Evolutionary conservation across 2,888 invertebrate species (phyloP), one percentile per base, ranked within the genome.

Genomic region (Celastrina argiolus): DNA sequence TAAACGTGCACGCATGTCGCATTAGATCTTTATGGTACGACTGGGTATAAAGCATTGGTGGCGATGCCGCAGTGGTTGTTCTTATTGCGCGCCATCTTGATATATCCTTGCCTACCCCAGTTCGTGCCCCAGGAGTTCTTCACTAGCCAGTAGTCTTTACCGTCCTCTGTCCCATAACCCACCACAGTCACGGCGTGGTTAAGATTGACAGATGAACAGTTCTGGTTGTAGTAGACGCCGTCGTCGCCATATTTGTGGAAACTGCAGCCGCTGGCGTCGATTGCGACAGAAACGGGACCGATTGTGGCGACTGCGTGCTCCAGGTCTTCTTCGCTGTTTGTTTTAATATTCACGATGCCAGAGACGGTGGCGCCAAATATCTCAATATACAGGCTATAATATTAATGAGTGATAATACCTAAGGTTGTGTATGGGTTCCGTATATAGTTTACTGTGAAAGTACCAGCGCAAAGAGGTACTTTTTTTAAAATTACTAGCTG

Each of bases 51-150:
- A 69, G 97, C 95, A 69, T 92, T 83, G 42, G 94, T 89, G 65
- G 97, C 97, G 81, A 98, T 94, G 75, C 97, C 97, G 83, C 98
- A 98, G 79, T 95, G 93, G 83, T 98, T 97, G 28, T 94, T 76
- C 76, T 91, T 92, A 86, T 98, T 97, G 74, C 97, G 93, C 14
- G 96, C 92, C 94, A 98, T 97, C 86, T 94, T 95, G 75, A 97
- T 95, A 84, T 98, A 99, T 1, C 98, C 98, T 92, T 96, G 94
- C 84, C 98, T 97, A 56, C 98, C 98, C 98, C 98, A 98, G 28
- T 87, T 86, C 36, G 91, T 81, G 64, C 98, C 98, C 98, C 98
- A 98, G 14, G 97, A 98, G 87, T 98, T 98, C 92, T 98, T 98
- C 39, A 98, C 92, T 70, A 95, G 95, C 98, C 98, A 98, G 83